Evolutionary conservation across 2,888 invertebrate species (phyloP).

Genomic region (Latrodectus hesperus): DNA sequence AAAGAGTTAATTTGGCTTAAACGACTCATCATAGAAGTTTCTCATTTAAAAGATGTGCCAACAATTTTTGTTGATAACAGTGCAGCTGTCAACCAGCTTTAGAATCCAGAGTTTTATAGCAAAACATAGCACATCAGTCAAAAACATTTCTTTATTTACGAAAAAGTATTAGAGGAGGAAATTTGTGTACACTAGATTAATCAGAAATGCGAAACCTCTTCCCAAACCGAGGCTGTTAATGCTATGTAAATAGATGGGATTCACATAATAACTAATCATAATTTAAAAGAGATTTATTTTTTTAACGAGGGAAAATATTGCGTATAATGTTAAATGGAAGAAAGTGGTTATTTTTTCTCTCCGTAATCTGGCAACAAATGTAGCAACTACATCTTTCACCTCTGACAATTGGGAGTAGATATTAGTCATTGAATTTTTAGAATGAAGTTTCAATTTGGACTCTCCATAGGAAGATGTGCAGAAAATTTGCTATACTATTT

Average conservation of each 20-base stretch:
- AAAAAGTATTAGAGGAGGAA: conserved; percentile 27
- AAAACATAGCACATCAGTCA: conserved; percentile 72
- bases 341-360: background rate
- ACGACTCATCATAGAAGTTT: background rate
- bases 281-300: background rate
- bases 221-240: conserved; percentile 6
- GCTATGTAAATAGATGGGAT: conserved; percentile 4
- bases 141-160: conserved; percentile 67
- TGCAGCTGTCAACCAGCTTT: conserved; percentile 69
- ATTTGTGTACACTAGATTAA: conserved; percentile 30
- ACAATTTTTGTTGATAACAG: conserved; percentile 69
- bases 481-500: too few species aligned
- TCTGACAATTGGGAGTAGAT: too few species aligned
- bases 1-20: conserved; percentile 72
- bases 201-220: conserved; percentile 31
- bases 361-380: background rate
- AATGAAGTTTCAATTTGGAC: too few species aligned
- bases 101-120: conserved; percentile 70
- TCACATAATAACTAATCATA: background rate
- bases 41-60: conserved; percentile 3
- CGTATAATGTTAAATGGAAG: background rate
- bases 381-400: background rate
- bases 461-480: too few species aligned
- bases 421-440: too few species aligned
- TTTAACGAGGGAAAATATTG: background rate